Base-by-base conservation (phyloP, 1,140 invertebrate genomes). In the Macrobrachium rosenbergii region DNA sequence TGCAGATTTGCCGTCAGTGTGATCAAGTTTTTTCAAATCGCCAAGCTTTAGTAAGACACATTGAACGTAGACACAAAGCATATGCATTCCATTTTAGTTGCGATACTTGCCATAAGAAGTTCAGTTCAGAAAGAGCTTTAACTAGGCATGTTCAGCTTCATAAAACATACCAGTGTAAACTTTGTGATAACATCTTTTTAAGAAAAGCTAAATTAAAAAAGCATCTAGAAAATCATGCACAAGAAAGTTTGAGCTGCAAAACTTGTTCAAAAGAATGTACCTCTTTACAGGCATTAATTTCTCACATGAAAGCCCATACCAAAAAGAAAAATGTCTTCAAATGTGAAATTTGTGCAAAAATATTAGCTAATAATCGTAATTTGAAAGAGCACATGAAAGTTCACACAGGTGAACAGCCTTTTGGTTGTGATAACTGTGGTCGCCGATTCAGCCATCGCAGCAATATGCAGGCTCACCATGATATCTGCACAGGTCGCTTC, bases 1-100 rank as follows among this genome's bases (percentile, higher is more conserved):
- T 89, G 52, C 89, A 89, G 62, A 89, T 89, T 23, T 89, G 89
- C 72, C 76, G 89, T 2, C 89, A 89, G 87, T 89, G 89, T 86
- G 89, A 89, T 59, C 89, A 89, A 64, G 89, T 89, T 58, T 89
- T 89, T 63, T 88, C 87, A 28, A 89, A 88, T 37, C 86, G 89
- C 19, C 86, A 88, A 60, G 87, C 87, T 28, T 62, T 89, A 6
- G 82, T 89, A 7, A 84, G 89, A 62, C 89, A 89, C 64, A 89
- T 89, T 83, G 89, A 89, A 63, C 77, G 89, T 14, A 67, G 89
- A 19, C 89, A 89, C 63, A 89, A 89, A 59, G 83, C 81, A 14
- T 82, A 82, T 63, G 78, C 86, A 1, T 82, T 86, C 43, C 82
- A 85, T 75, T 83, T 82, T 52, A 88, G 84, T 69, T 89, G 89